phyloP scores from a whole-genome alignment of 2,113 vertebrate species.

The Corythoichthys haematopterus region DNA sequence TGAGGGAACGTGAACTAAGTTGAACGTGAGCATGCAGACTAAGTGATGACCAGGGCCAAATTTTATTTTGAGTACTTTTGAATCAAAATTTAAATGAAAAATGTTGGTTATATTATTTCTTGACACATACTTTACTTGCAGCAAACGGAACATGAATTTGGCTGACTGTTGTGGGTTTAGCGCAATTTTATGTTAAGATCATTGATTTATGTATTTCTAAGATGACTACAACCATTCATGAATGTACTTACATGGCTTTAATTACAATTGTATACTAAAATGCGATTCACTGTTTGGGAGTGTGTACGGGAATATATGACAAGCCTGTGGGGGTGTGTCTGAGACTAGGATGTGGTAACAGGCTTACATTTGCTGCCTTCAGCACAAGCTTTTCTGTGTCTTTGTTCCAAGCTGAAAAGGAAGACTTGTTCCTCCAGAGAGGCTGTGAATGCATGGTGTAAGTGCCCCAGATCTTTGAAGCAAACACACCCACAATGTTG shows the following conservation, averaged over 20 bases:
- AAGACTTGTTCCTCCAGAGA: constrained; percentile 30
- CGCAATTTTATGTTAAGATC: not conserved
- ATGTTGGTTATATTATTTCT: not conserved
- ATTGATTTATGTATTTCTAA: not conserved
- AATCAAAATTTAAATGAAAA: not conserved
- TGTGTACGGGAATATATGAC: constrained; percentile 1
- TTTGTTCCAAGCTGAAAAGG: constrained; percentile 17
- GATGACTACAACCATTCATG: not conserved
- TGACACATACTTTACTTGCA: not conserved
- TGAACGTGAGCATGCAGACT: constrained; percentile 15
- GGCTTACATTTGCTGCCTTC: constrained; percentile 19
- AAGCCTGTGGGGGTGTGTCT: not conserved
- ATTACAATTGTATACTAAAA: not conserved
- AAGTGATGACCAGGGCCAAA: not conserved
- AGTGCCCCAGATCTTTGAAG: constrained; percentile 27
- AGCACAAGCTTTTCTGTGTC: constrained; percentile 21
- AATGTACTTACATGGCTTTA: not conserved
- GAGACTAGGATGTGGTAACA: constrained; percentile 18
- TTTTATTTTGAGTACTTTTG: not conserved
- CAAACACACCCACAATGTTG: constrained; percentile 12
- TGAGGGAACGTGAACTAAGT: constrained; percentile 22
- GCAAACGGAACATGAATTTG: not conserved
- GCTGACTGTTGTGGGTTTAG: not conserved
- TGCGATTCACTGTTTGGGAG: not conserved
- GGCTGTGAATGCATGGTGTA: constrained; percentile 11